Base-by-base conservation (phyloP, 2,797 vertebrate species). In the Labroides dimidiatus region DNA sequence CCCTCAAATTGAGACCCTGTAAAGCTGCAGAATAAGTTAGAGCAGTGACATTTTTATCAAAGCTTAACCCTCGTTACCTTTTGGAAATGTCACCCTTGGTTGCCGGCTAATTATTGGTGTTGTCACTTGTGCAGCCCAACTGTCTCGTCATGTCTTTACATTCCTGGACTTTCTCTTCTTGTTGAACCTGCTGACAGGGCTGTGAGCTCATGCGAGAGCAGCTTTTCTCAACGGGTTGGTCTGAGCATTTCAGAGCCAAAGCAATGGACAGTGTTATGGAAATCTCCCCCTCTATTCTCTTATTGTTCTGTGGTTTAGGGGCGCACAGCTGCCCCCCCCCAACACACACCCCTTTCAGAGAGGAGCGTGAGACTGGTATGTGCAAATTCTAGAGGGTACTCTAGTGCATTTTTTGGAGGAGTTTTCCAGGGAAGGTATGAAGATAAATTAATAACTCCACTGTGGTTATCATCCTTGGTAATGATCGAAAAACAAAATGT, bases 191-290 rank as follows among this genome's bases (percentile, higher is more conserved):
- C 45, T 33, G 55, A 66, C 51, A 63, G 58, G 62, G 72, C 66
- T 69, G 41, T 17, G 44, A 51, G 54, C 23, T 44, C 36, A 67
- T 64, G 49, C 30, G 50, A 75, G 69, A 15, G 56, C 58, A 62
- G 76, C 63, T 74, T 86, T 84, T 87, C 71, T 84, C 69, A 69
- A 69, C 69, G 21, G 70, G 85, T 83, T 78, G 72, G 70, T 78
- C 17, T 60, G 75, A 75, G 75, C 71, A 72, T 63, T 68, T 72
- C 76, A 66, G 73, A 82, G 77, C 75, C 73, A 56, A n/a, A 69
- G 76, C 60, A 37, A 10, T n/a, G 59, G 74, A 87, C 87, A 85
- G 78, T 90, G 85, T 91, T 91, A 91, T 91, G 88, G 89, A 89
- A 92, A 91, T 89, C 82, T 87, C 66, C 39, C 65, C 67, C 69